Percentiles rank a stretch among this genome's conserved stretches.
Conservation (phyloP, 2,888 invertebrate species). For the Hypsopygia costalis region DNA sequence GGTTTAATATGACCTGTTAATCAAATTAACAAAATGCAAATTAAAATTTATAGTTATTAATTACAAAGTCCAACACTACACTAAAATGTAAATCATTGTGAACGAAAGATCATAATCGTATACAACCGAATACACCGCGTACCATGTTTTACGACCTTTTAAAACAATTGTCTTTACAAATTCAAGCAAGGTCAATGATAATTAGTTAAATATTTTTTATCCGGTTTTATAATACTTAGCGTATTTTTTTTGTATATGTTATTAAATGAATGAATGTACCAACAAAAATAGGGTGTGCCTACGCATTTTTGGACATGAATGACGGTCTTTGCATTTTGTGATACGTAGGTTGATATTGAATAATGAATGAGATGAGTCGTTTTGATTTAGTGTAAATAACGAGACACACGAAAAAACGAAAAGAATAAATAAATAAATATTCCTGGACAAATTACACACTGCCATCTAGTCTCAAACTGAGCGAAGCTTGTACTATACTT, state of each 20-base stretch:
- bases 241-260: conserved; percentile 8
- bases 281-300: neutral
- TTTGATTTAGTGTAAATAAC: too few species aligned
- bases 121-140: conserved; percentile 36
- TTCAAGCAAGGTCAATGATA: conserved; percentile 33
- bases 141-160: conserved; percentile 46
- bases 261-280: neutral
- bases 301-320: too few species aligned
- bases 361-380: too few species aligned
- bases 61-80: conserved; percentile 35
- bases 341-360: neutral
- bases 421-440: too few species aligned
- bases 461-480: too few species aligned
- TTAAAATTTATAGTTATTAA: conserved; percentile 33
- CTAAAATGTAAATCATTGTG: conserved; percentile 44
- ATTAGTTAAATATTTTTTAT: conserved; percentile 28
- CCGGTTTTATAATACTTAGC: conserved; percentile 21
- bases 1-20: conserved; percentile 24
- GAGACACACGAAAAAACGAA: too few species aligned
- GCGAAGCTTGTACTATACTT: too few species aligned
- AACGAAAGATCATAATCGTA: conserved; percentile 47
- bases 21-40: conserved; percentile 41
- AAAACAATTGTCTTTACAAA: conserved; percentile 48
- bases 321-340: neutral
- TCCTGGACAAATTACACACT: too few species aligned